These are phyloP conservation scores for Heliconius aoede DNA, from an alignment of 2,888 invertebrate genomes.

Conservation along the genomic window DNA sequence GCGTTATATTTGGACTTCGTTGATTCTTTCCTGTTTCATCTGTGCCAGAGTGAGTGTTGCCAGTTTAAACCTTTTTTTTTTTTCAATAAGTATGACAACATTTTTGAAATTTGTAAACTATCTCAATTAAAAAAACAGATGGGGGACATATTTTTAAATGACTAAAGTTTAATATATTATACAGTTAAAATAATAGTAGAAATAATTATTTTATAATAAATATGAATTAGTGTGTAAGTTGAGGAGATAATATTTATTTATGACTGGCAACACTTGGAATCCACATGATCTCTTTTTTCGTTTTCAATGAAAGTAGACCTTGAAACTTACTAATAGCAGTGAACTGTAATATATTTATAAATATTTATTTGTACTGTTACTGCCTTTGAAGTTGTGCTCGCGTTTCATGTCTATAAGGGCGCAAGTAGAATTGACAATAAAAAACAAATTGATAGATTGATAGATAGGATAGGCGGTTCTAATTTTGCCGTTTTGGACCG, in stretches of 20 bases:
- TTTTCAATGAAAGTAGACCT: constrained; percentile 22
- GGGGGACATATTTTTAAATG: constrained; percentile 9
- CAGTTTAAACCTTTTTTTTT: constrained; percentile 25
- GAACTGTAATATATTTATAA: constrained; percentile 40
- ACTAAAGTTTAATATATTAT: constrained; percentile 13
- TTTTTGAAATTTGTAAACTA: constrained; percentile 3
- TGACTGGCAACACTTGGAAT: constrained; percentile 13
- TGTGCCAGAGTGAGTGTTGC: constrained; percentile 37
- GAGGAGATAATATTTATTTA: background rate
- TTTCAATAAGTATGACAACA: background rate
- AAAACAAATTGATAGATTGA: constrained; percentile 50
- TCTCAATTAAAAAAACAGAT: background rate
- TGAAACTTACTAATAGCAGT: constrained; percentile 32
- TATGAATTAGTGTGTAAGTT: constrained; percentile 13
- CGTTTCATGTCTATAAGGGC: constrained; percentile 42
- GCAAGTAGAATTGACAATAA: constrained; percentile 70
- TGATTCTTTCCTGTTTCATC: constrained; percentile 37
- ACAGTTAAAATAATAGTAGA: constrained; percentile 15
- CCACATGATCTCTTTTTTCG: constrained; percentile 29
- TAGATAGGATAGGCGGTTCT: constrained; percentile 39
- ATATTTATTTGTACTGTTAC: constrained; percentile 51
- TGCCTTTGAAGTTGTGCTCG: constrained; percentile 51
- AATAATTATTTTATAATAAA: constrained; percentile 11
- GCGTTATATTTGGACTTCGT: constrained; percentile 44
- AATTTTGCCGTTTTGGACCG: constrained; percentile 44